Conservation (phyloP, 2,888 invertebrate species). For the Melipona beecheii region DNA sequence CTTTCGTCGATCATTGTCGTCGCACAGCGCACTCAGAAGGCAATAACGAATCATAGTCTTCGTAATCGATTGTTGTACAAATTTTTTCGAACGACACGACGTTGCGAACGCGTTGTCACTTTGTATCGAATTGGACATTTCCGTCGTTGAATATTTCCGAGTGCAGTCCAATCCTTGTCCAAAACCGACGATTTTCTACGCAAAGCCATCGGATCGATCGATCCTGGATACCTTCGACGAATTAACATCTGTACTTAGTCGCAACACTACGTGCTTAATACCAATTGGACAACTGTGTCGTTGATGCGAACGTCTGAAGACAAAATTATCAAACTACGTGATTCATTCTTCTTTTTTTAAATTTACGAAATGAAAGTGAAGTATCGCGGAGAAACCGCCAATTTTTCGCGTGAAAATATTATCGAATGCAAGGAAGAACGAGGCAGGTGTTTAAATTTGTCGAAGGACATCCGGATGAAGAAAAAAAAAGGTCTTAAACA, state of each 20-base stretch:
- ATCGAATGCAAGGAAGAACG: background rate
- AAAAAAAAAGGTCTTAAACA: constrained; percentile 76
- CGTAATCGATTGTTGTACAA: constrained; percentile 4
- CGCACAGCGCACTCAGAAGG: background rate
- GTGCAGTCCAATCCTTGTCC: background rate
- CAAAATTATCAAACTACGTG: no score
- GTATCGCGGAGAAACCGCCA: no score
- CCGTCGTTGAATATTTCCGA: background rate
- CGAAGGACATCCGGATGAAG: constrained; percentile 63
- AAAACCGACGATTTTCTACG: constrained; percentile 31
- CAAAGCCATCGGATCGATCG: constrained; percentile 40
- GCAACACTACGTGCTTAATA: constrained; percentile 14
- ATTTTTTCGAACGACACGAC: background rate
- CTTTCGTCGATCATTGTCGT: constrained; percentile 42
- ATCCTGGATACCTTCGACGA: constrained; percentile 63
- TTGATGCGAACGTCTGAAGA: background rate
- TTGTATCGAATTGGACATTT: background rate
- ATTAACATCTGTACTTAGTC: constrained; percentile 29
- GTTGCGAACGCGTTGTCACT: background rate
- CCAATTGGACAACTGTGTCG: background rate
- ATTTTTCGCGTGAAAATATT: no score
- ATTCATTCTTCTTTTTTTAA: no score
- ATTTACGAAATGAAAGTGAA: no score
- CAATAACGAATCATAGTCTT: constrained; percentile 11
- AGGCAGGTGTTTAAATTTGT: constrained; percentile 59